Conservation (phyloP, 2,888 invertebrate genomes). For the Ectemnius lituratus region DNA sequence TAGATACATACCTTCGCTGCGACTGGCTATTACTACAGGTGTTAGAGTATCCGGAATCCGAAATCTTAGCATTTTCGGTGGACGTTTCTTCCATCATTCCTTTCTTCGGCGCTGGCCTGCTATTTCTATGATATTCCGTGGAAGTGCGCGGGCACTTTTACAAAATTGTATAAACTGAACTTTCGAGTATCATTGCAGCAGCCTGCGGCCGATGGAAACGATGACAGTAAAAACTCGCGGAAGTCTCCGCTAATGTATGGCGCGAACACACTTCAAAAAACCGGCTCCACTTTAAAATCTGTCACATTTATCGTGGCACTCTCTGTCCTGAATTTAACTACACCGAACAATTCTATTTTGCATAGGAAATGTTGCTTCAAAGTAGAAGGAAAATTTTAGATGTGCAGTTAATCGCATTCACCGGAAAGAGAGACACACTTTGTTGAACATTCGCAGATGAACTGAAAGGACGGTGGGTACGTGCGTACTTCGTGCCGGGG, state of each 20-base stretch:
- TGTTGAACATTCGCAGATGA: not conserved
- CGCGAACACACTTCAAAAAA: no score
- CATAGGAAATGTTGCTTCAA: no score
- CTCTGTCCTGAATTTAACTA: no score
- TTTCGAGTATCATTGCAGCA: slow-evolving; percentile 34
- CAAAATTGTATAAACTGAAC: slow-evolving; percentile 33
- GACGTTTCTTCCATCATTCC: slow-evolving; percentile 61
- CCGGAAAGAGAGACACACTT: no score
- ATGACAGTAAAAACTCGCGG: not conserved
- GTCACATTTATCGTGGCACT: no score
- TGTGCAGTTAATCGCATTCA: no score
- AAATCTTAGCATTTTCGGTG: slow-evolving; percentile 82
- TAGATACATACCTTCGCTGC: slow-evolving; percentile 83
- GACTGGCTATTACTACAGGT: slow-evolving; percentile 91
- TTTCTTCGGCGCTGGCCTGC: not conserved
- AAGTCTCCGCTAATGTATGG: no score
- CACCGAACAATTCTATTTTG: no score
- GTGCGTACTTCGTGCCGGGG: not conserved
- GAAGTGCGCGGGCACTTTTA: slow-evolving; percentile 34
- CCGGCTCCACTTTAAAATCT: no score
- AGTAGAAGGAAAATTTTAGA: no score
- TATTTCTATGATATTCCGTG: slow-evolving; percentile 27
- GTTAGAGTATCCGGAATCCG: slow-evolving; percentile 90
- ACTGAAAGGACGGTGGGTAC: slow-evolving; percentile 1
- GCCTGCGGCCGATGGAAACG: slow-evolving; percentile 1